A percentile compares a stretch with the other conserved stretches of the same genome.
phyloP scores from a whole-genome alignment of 2,888 invertebrate species.

The Amphipoea lucens region DNA sequence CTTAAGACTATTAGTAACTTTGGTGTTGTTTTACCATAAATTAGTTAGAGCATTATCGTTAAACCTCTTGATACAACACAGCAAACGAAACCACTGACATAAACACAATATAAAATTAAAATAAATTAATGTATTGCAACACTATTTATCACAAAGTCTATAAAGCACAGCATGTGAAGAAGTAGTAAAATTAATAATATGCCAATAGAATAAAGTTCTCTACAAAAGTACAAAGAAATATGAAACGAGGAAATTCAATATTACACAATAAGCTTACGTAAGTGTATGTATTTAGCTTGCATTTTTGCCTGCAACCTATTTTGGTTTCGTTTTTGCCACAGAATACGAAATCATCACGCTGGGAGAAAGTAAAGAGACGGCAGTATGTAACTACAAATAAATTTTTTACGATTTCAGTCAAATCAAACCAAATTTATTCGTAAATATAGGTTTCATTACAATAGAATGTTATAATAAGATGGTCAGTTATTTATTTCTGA shows the following conservation, averaged over 20 bases:
- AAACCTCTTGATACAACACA: not conserved
- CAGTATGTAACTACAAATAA: not conserved
- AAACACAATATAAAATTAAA: not conserved
- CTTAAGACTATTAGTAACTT: not conserved
- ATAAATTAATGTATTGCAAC: not conserved
- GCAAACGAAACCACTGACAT: not conserved
- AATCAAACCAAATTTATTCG: no score
- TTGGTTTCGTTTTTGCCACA: not conserved
- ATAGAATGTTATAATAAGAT: no score
- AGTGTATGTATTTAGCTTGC: not conserved
- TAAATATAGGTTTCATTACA: no score
- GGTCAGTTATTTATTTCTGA: not conserved
- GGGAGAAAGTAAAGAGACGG: not conserved
- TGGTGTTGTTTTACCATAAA: not conserved
- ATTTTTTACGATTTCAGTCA: not conserved
- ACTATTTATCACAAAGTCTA: slow-evolving; percentile 1
- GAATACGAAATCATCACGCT: not conserved
- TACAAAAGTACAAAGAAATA: slow-evolving; percentile 1
- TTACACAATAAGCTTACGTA: not conserved
- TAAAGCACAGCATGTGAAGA: not conserved
- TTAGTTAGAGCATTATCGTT: not conserved
- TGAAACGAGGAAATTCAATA: not conserved
- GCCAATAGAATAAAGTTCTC: not conserved
- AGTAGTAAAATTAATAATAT: not conserved
- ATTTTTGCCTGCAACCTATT: not conserved